These are phyloP conservation scores for Polypterus bichir DNA, from an alignment of 2,113 vertebrate genomes.

Conservation along the genomic window DNA sequence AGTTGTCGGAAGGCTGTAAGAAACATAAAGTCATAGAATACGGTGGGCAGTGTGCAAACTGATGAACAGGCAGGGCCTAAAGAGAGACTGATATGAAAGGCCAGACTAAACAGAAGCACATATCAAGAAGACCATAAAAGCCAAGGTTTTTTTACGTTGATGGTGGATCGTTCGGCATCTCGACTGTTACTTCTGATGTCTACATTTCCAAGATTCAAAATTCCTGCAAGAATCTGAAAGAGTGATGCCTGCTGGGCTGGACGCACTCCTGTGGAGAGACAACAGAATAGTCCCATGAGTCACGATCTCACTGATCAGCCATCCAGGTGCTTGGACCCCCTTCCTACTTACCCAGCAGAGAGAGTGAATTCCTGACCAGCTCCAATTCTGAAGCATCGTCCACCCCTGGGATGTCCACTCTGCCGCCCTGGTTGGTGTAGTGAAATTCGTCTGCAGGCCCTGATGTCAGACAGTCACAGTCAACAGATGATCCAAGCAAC, in stretches of 20 bases:
- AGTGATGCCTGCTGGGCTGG: constrained; percentile 58
- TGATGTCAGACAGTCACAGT: constrained; percentile 15
- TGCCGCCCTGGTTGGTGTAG: constrained; percentile 50
- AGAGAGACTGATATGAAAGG: not conserved
- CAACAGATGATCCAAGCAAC: no score
- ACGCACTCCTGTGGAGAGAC: constrained; percentile 41
- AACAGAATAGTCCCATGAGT: not conserved
- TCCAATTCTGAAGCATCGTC: constrained; percentile 45
- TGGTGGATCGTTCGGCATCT: constrained; percentile 41
- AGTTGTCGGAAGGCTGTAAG: constrained; percentile 35
- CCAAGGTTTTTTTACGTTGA: constrained; percentile 33
- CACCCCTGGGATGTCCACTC: constrained; percentile 30
- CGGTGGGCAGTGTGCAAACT: not conserved
- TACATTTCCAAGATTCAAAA: constrained; percentile 57
- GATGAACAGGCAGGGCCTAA: not conserved
- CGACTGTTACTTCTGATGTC: constrained; percentile 40
- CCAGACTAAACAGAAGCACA: not conserved
- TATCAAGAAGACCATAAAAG: not conserved
- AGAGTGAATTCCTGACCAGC: constrained; percentile 42
- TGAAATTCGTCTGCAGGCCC: constrained; percentile 48
- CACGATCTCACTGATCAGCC: not conserved
- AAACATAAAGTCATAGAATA: not conserved
- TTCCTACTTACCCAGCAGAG: constrained; percentile 39
- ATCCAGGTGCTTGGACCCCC: not conserved
- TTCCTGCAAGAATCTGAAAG: constrained; percentile 48